A percentile compares a stretch with the other conserved stretches of the same genome.
Evolutionary conservation across 2,797 vertebrate genomes (phyloP).

Genomic region (Hydrolagus colliei): DNA sequence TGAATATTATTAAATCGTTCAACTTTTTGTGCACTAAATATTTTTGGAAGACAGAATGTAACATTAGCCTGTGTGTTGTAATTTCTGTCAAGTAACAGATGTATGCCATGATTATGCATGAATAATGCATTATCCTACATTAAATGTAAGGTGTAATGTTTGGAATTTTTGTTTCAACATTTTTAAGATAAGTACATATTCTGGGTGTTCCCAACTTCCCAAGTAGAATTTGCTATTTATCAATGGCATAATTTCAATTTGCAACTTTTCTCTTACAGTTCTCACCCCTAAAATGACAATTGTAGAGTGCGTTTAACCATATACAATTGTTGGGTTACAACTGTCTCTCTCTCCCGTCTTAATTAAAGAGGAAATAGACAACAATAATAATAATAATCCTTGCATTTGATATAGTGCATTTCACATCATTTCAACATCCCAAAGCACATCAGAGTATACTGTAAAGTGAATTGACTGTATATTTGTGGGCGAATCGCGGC

Average conservation of each 20-base stretch:
- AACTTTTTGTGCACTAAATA: not conserved
- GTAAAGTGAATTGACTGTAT: no score
- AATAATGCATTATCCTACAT: not conserved
- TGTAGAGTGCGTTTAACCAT: not conserved
- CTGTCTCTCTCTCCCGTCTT: no score
- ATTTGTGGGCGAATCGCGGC: no score
- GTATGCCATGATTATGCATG: not conserved
- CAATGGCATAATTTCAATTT: not conserved
- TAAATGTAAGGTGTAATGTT: not conserved
- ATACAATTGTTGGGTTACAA: not conserved
- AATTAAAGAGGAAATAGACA: no score
- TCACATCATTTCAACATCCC: no score
- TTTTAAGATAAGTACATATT: not conserved
- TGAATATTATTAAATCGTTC: not conserved
- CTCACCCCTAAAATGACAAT: not conserved
- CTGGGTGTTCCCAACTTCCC: not conserved
- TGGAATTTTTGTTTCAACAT: not conserved
- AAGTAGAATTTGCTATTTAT: not conserved
- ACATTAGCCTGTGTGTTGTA: not conserved
- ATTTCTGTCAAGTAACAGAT: not conserved
- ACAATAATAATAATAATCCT: no score
- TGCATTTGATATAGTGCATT: no score
- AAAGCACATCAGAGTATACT: no score
- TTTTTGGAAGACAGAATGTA: not conserved
- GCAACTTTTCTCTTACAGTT: not conserved